Conservation (phyloP, 2,113 vertebrate genomes). For the Rostratula benghalensis region DNA sequence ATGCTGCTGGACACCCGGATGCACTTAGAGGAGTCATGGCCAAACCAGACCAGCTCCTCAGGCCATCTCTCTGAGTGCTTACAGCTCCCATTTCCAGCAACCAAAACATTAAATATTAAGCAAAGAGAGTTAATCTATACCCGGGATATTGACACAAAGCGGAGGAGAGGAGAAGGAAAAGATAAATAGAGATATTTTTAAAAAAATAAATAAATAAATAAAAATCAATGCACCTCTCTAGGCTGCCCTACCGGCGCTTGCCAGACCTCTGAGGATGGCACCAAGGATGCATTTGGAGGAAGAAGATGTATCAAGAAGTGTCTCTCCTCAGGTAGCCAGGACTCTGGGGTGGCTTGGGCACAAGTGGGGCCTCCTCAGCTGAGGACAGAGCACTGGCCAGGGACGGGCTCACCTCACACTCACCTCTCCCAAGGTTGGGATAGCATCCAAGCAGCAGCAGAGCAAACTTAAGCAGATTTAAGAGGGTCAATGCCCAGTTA, state of each 20-base stretch:
- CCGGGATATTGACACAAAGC: neutral
- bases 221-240: neutral
- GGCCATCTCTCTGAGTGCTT: neutral
- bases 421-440: neutral
- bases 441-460: neutral
- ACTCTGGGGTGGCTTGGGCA: neutral
- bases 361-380: neutral
- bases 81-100: neutral
- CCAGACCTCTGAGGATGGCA: fast-evolving
- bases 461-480: neutral
- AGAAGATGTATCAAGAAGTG: neutral
- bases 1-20: neutral
- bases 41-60: neutral
- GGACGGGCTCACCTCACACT: neutral
- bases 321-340: fast-evolving
- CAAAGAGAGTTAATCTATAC: constrained; percentile 52
- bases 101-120: constrained; percentile 53
- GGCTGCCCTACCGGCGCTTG: fast-evolving
- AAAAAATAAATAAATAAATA: no score
- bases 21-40: neutral
- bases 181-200: neutral
- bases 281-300: neutral
- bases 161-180: neutral
- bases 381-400: neutral
- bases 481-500: neutral